Conservation (phyloP, 2,113 vertebrate genomes). For the Phyllostomus discolor region DNA sequence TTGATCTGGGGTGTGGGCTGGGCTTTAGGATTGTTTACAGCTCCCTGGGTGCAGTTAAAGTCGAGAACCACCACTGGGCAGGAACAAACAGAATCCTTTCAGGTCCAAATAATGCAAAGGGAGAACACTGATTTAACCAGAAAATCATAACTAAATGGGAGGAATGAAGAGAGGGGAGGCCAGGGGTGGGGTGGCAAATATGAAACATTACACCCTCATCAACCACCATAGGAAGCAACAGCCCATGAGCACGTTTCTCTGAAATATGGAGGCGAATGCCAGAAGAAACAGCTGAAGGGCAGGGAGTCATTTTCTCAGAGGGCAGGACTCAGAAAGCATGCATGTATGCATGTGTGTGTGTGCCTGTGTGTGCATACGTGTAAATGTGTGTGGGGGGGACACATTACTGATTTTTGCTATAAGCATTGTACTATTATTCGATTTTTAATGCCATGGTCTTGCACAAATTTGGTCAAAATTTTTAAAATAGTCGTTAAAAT, state of each 20-base stretch:
- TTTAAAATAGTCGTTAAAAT: neutral
- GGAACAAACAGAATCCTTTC: neutral
- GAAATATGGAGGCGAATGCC: neutral
- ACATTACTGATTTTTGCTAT: neutral
- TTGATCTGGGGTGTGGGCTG: neutral
- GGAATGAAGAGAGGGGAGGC: neutral
- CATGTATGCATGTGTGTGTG: neutral
- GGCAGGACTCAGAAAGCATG: neutral
- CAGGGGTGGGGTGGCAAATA: too few species aligned
- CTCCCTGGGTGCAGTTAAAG: neutral
- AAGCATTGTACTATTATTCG: neutral
- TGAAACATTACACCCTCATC: neutral
- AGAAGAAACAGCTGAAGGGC: neutral
- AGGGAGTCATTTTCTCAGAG: neutral
- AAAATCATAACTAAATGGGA: neutral
- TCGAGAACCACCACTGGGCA: neutral
- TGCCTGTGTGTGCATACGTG: neutral
- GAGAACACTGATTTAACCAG: neutral
- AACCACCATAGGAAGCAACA: neutral
- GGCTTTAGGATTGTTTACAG: neutral
- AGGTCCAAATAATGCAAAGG: neutral
- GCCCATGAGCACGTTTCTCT: neutral
- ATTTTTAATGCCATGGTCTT: neutral
- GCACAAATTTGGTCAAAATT: neutral
- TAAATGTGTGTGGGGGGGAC: neutral